Conservation (phyloP, 2,113 vertebrate species). For the Tachysurus vachellii region DNA sequence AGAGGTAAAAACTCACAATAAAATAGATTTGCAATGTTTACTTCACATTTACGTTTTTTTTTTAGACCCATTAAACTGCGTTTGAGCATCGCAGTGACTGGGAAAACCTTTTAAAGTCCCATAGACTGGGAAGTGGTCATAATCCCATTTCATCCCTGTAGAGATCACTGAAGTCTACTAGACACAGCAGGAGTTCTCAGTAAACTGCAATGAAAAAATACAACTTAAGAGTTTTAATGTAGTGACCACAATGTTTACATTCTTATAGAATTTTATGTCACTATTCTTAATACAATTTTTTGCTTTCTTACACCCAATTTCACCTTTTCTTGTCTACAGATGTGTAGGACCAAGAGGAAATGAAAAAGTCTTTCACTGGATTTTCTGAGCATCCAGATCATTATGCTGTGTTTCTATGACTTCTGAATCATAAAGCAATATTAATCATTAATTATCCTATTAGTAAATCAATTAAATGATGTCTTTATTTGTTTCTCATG, state of each 20-base stretch:
- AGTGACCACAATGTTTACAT: too few species aligned
- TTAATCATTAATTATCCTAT: too few species aligned
- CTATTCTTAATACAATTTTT: not conserved
- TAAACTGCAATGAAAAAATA: not conserved
- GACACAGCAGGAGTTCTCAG: not conserved
- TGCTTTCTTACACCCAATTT: too few species aligned
- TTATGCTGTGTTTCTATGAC: not conserved
- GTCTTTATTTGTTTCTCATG: too few species aligned
- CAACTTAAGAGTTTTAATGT: too few species aligned
- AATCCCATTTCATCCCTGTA: not conserved
- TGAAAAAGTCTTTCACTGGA: not conserved
- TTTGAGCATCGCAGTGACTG: not conserved
- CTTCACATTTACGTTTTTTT: not conserved
- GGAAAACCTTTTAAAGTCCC: not conserved
- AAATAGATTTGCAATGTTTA: not conserved
- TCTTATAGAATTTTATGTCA: not conserved
- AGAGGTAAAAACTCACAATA: constrained; percentile 15
- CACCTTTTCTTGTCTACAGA: not conserved
- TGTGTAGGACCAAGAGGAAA: not conserved
- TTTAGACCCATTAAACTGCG: not conserved
- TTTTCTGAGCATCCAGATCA: not conserved
- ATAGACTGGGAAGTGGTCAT: not conserved
- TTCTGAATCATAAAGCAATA: too few species aligned
- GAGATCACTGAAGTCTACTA: not conserved
- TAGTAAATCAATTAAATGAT: not conserved